phyloP scores from a whole-genome alignment of 1,140 invertebrate species.

The Protaetia brevitarsis region DNA sequence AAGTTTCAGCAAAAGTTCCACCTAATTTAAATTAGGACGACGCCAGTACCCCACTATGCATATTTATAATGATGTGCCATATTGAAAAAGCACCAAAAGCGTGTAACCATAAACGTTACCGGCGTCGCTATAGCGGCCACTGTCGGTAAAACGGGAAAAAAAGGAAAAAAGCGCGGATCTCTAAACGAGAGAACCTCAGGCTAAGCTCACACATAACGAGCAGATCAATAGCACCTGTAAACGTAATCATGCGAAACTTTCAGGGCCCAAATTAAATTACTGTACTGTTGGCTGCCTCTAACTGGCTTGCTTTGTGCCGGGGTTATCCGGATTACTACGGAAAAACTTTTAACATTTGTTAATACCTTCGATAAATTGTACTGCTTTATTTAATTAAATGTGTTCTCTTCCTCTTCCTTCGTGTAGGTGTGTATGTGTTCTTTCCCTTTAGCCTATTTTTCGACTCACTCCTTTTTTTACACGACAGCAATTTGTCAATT shows the following conservation, averaged over 20 bases:
- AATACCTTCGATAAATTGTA: slow-evolving; percentile 21
- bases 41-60: background rate
- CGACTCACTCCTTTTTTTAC: background rate
- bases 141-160: no score
- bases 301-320: slow-evolving; percentile 30
- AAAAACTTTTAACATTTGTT: slow-evolving; percentile 25
- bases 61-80: background rate
- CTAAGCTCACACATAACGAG: slow-evolving; percentile 35
- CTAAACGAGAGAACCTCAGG: slow-evolving; percentile 22
- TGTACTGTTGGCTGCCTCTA: slow-evolving; percentile 32
- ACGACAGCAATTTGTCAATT: background rate
- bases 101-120: background rate
- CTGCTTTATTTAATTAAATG: slow-evolving; percentile 23
- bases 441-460: background rate
- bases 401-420: background rate
- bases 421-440: background rate
- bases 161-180: background rate
- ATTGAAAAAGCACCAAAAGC: slow-evolving; percentile 1
- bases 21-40: slow-evolving; percentile 14
- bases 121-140: background rate
- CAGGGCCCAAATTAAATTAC: slow-evolving; percentile 38
- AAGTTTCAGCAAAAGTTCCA: background rate
- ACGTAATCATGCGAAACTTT: slow-evolving; percentile 41
- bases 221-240: slow-evolving; percentile 43
- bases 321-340: background rate